Conservation (phyloP, 1,140 invertebrate species). For the Antheraea mylitta region DNA sequence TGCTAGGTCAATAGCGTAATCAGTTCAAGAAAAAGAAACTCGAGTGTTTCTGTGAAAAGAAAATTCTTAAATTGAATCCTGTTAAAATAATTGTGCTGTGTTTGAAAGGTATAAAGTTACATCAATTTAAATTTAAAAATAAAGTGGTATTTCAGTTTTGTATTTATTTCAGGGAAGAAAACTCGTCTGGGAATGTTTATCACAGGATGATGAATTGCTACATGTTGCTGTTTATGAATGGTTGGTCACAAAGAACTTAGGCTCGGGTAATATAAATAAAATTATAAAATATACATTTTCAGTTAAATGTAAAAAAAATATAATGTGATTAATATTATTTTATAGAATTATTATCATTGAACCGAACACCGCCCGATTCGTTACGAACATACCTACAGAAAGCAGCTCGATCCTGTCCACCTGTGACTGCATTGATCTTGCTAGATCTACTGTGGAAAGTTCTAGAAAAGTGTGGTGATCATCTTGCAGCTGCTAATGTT, state of each 20-base stretch:
- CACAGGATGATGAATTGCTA: conserved; percentile 89
- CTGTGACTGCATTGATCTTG: conserved; percentile 81
- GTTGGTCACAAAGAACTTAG: conserved; percentile 86
- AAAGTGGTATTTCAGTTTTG: too few species aligned
- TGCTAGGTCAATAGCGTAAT: too few species aligned
- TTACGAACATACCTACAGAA: conserved; percentile 90
- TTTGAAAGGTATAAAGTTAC: too few species aligned
- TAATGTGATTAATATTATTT: neutral
- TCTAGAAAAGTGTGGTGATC: conserved; percentile 95
- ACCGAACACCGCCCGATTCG: conserved; percentile 82
- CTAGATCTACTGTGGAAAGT: conserved; percentile 97
- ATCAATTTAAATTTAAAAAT: too few species aligned
- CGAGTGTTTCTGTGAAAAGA: too few species aligned
- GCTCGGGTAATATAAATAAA: conserved; percentile 66
- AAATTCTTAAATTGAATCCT: too few species aligned
- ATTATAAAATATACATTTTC: neutral
- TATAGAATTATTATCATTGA: conserved; percentile 86
- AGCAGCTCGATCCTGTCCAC: conserved; percentile 50
- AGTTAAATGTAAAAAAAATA: neutral
- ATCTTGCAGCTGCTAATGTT: conserved; percentile 95
- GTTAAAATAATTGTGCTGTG: too few species aligned
- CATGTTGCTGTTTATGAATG: conserved; percentile 96
- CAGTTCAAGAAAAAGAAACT: too few species aligned
- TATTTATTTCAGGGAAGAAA: conserved; percentile 64
- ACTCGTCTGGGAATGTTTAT: conserved; percentile 71